phyloP scores from a whole-genome alignment of 2,797 vertebrate species.

The Potorous gilbertii region DNA sequence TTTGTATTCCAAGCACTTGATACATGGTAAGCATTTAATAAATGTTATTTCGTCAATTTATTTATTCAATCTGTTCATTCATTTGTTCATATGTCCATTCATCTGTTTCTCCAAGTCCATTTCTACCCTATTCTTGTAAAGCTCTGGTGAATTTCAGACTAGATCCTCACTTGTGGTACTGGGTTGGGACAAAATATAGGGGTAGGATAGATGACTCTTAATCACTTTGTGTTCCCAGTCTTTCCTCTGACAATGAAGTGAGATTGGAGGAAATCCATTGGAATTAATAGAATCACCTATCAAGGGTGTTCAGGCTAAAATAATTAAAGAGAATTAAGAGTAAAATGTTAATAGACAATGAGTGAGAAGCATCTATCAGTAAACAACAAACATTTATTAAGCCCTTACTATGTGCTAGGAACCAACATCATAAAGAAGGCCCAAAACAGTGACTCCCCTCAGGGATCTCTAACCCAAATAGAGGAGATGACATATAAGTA shows the following conservation, averaged over 20 bases:
- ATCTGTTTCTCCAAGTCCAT: neutral
- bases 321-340: neutral
- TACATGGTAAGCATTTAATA: neutral
- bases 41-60: neutral
- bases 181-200: neutral
- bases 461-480: neutral
- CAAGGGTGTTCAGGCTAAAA: neutral
- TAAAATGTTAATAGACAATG: neutral
- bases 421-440: neutral
- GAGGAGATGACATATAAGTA: neutral
- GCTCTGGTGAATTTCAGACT: neutral
- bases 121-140: neutral
- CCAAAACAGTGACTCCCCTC: neutral
- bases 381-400: neutral
- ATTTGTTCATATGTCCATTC: neutral
- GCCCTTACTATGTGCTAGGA: neutral
- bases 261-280: neutral
- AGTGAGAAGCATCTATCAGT: neutral
- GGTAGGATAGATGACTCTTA: neutral
- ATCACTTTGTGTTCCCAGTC: neutral
- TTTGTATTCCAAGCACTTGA: neutral
- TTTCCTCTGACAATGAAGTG: neutral
- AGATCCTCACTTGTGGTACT: neutral
- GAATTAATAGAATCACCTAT: neutral
- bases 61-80: neutral